A percentile compares a stretch with the other conserved stretches of the same genome.
phyloP scores from a whole-genome alignment of 2,888 invertebrate genomes.

The Dysmachus trigonus region DNA sequence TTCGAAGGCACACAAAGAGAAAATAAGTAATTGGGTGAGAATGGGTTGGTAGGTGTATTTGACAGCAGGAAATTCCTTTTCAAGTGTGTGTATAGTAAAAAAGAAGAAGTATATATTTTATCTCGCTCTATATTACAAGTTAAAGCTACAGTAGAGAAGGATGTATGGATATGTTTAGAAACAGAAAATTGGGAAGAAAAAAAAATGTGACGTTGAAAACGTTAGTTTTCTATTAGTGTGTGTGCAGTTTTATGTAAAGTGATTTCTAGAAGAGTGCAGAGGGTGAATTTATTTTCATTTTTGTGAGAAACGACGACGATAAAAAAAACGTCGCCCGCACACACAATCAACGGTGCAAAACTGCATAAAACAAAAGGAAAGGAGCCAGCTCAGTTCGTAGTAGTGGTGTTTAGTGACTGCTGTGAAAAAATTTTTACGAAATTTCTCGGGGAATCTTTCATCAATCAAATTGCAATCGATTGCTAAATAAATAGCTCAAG shows the following conservation, averaged over 20 bases:
- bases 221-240: neutral
- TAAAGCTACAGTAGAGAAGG: neutral
- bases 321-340: neutral
- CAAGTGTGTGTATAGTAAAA: no score
- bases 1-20: neutral
- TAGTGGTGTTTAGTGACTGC: conserved; percentile 32
- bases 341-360: neutral
- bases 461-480: conserved; percentile 12
- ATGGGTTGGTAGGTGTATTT: neutral
- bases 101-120: neutral
- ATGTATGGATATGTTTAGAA: neutral
- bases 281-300: conserved; percentile 11
- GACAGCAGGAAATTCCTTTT: neutral
- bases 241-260: neutral
- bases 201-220: conserved; percentile 9
- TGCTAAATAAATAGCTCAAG: neutral
- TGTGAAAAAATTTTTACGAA: conserved; percentile 20
- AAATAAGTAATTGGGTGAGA: neutral
- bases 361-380: conserved; percentile 31
- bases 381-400: neutral
- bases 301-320: neutral
- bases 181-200: neutral
- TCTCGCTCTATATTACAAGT: neutral
- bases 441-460: conserved; percentile 7
- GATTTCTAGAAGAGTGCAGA: neutral